phyloP scores from a whole-genome alignment of 1,140 invertebrate genomes.

The Halictus rubicundus region DNA sequence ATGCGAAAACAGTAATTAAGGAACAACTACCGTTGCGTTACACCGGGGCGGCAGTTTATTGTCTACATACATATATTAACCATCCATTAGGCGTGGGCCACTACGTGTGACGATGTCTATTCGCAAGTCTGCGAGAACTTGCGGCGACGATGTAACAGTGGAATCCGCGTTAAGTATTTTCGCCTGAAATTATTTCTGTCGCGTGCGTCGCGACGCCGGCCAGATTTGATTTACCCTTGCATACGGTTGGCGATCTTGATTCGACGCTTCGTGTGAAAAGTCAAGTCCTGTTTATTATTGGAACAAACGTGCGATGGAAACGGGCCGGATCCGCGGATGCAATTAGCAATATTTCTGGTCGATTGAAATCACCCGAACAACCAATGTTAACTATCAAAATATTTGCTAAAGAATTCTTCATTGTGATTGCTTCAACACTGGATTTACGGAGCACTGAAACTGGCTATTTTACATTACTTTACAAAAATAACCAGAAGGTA shows the following conservation, averaged over 20 bases:
- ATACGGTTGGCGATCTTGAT: not conserved
- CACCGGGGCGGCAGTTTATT: not conserved
- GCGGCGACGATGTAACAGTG: not conserved
- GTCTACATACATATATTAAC: not conserved
- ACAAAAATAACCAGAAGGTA: no score
- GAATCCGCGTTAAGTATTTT: constrained; percentile 7
- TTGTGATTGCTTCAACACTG: no score
- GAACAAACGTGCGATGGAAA: not conserved
- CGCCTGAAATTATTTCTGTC: constrained; percentile 9
- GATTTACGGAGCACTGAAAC: no score
- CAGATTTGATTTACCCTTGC: constrained; percentile 2
- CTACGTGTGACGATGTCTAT: constrained; percentile 1
- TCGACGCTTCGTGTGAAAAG: not conserved
- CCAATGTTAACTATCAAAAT: no score
- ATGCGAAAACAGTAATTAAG: not conserved
- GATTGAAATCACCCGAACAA: no score
- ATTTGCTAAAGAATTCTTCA: no score
- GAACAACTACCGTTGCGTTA: not conserved
- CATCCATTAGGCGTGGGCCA: not conserved
- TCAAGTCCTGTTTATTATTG: not conserved
- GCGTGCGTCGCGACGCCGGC: not conserved
- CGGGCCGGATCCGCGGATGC: no score
- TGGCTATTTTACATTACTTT: no score
- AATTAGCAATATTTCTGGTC: no score
- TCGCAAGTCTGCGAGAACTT: not conserved